Percentiles rank a stretch among this genome's conserved stretches.
Conservation (phyloP, 2,113 vertebrate species). For the Nesoenas mayeri region DNA sequence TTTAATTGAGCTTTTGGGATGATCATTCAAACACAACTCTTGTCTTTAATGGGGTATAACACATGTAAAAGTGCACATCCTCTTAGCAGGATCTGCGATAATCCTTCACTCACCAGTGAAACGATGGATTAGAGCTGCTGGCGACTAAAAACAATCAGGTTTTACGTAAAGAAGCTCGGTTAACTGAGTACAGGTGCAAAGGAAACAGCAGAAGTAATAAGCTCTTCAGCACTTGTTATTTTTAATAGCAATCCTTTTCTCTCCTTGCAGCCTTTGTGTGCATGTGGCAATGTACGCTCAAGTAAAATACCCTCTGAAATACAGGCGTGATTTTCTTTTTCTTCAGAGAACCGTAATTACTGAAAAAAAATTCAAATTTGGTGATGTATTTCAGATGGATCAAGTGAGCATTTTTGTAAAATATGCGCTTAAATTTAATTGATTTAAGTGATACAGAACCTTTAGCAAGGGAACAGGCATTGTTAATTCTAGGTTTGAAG, state of each 20-base stretch:
- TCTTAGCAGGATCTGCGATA: neutral
- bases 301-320: slow-evolving; percentile 41
- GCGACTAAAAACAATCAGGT: neutral
- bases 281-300: neutral
- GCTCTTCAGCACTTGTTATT: slow-evolving; percentile 25
- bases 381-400: slow-evolving; percentile 36
- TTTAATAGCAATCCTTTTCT: slow-evolving; percentile 36
- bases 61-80: neutral
- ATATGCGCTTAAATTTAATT: slow-evolving; percentile 41
- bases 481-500: slow-evolving; percentile 65
- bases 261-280: slow-evolving; percentile 14
- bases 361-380: neutral
- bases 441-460: slow-evolving; percentile 56
- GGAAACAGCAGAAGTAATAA: slow-evolving; percentile 14
- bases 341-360: slow-evolving; percentile 39
- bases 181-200: neutral
- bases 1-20: neutral
- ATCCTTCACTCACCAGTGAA: neutral
- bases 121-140: neutral
- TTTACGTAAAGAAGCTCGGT: neutral
- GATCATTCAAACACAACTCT: neutral
- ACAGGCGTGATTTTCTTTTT: slow-evolving; percentile 28
- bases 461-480: slow-evolving; percentile 46
- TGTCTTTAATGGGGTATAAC: neutral
- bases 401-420: slow-evolving; percentile 54